These are phyloP conservation scores for Ceratotherium simum DNA, from an alignment of 2,113 vertebrate genomes.

Conservation along the genomic window DNA sequence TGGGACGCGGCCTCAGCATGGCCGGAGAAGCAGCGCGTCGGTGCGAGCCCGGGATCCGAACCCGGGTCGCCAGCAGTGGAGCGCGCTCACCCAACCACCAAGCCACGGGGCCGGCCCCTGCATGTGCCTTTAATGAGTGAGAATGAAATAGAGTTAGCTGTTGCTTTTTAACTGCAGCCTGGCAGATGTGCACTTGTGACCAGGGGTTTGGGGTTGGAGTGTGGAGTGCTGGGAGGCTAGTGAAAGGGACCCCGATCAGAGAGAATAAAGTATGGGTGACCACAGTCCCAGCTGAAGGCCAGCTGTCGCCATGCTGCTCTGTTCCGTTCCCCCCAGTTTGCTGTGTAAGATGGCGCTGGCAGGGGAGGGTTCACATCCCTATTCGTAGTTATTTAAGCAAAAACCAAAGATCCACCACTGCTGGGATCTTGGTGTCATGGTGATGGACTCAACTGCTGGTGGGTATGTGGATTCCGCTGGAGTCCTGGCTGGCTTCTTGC, in stretches of 20 bases:
- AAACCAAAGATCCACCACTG: neutral
- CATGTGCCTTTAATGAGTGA: neutral
- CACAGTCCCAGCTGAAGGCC: neutral
- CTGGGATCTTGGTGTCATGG: neutral
- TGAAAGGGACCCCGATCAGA: neutral
- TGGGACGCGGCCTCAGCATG: too few relatives aligned
- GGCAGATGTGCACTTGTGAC: neutral
- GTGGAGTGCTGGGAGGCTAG: neutral
- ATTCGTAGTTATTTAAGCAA: neutral
- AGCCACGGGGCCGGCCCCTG: too few relatives aligned
- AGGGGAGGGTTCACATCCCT: neutral
- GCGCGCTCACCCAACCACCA: too few relatives aligned
- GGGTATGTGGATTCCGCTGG: neutral
- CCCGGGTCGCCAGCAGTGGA: too few relatives aligned
- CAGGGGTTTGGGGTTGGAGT: too few relatives aligned
- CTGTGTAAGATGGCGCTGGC: neutral
- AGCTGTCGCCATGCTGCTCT: neutral
- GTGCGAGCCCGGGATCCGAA: too few relatives aligned
- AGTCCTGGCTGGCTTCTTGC: neutral
- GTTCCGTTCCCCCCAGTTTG: too few relatives aligned
- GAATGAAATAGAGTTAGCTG: neutral
- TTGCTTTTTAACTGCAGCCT: neutral
- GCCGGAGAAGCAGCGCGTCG: too few relatives aligned
- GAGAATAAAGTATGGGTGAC: neutral
- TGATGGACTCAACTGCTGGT: neutral